Evolutionary conservation across 2,797 vertebrate species (phyloP), one percentile per base, ranked within the genome.

Genomic region (Rhyacichthys aspro): DNA sequence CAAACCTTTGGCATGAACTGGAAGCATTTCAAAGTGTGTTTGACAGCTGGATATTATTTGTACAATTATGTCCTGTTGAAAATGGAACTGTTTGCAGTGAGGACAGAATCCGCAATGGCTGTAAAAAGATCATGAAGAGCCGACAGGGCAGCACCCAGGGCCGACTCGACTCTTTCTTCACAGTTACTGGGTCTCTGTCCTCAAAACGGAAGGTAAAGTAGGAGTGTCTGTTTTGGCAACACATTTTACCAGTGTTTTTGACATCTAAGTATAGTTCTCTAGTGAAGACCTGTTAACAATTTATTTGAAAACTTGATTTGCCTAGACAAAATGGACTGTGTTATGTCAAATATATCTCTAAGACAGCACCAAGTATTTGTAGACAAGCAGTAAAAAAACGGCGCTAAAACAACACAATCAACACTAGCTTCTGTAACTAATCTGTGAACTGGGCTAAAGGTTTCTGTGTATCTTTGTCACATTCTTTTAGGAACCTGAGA

Each of bases 91-190:
- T 60, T 39, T 70, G 38, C 71, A 94, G 94, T 0, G 96, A 98
- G 85, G 96, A 98, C 68, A 92, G 96, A 19, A 91, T 99, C 56
- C 94, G 94, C 23, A 96, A 94, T 0, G 96, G 96, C 14, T 91
- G 92, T 71, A 94, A 89, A 88, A 94, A 97, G 84, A 94, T 98
- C 7, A 36, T 85, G 63, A 98, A 95, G 86, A 97, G 96, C 82
- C 87, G 96, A 16, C 96, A 98, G 76, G 96, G 95, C 10, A 98
- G 95, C 91, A 99, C 96, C 0, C 97, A 98, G 76, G 96, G 96
- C 44, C 89, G 97, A 3, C 90, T 98, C 15, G 97, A 99, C 7
- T 94, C 97, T 8, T 99, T 98, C 91, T 98, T 98, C 88, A 94
- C 92, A 11, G 91, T 98, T 70, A 98, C 97, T 0, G 96, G 96